Evolutionary conservation across 2,888 invertebrate species (phyloP).

Genomic region (Trachelus tabidus): DNA sequence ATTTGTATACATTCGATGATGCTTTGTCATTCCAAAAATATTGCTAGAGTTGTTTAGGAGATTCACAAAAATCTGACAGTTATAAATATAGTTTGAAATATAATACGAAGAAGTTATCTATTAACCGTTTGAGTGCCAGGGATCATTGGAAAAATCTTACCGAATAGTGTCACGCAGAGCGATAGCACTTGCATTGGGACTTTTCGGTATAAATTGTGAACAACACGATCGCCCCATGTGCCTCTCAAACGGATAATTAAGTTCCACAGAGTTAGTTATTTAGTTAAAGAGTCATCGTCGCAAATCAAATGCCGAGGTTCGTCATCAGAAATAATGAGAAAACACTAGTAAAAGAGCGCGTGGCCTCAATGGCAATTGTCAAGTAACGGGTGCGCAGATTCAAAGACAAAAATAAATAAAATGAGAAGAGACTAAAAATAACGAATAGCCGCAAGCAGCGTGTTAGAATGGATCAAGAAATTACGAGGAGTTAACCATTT

Average conservation of each 20-base stretch:
- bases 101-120: not conserved
- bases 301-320: not conserved
- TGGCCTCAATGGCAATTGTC: conserved; percentile 11
- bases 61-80: not conserved
- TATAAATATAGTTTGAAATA: not conserved
- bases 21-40: not conserved
- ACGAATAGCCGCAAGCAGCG: conserved; percentile 32
- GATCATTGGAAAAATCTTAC: too few relatives aligned
- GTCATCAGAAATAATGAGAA: not conserved
- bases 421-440: conserved; percentile 50
- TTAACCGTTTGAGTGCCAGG: not conserved
- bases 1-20: not conserved
- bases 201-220: too few relatives aligned
- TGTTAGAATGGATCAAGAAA: conserved; percentile 44
- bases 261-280: too few relatives aligned
- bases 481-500: not conserved
- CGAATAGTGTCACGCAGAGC: too few relatives aligned
- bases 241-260: too few relatives aligned
- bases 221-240: too few relatives aligned
- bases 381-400: conserved; percentile 27
- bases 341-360: not conserved
- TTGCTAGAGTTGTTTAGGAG: not conserved
- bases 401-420: conserved; percentile 39
- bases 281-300: not conserved
- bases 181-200: too few relatives aligned